Base-by-base conservation (phyloP, 2,888 invertebrate genomes). In the Thymelicus acteon region DNA sequence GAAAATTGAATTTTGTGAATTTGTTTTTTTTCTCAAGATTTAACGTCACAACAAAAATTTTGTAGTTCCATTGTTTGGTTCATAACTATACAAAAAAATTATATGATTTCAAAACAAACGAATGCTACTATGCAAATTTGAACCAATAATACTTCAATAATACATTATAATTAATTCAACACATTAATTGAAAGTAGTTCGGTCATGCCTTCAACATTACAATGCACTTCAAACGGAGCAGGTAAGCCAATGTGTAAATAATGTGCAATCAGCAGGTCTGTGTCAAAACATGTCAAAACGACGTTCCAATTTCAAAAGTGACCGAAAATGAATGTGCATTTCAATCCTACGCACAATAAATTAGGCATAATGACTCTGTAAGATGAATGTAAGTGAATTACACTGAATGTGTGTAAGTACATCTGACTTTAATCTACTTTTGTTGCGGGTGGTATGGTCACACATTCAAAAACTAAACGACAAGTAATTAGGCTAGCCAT, bases 121-220 rank as follows among this genome's bases (percentile, higher is more conserved):
- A 37, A 37, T 13, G 57, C 37, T 52, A 19, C 49, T 31, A 57
- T 37, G 57, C 57, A 37, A 57, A 31, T 37, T 6, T 37, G 15
- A 57, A 37, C 37, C 13, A 37, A 37, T 57, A 57, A 54, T 12
- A 57, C 6, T 13, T 57, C 19, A 19, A 57, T 57, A 54, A 24
- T 54, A 24, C 54, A 57, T 37, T 2, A 31, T 31, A 57, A 57
- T 57, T 57, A 57, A 57, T 57, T 37, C 57, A 57, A 6, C 57
- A 57, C 57, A 57, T 57, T 57, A 57, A 57, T 57, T 57, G 37
- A 37, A 57, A 57, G 12, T 57, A 57, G 57, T 37, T 2, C 57
- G 31, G 12, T 57, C 31, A 37, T 57, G 57, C 57, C 13, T 31
- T 57, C 31, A 13, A 57, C 57, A 57, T 57, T 57, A 57, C 13